Evolutionary conservation across 2,797 vertebrate species (phyloP), one percentile per base, ranked within the genome.

Genomic region (Sebastes glaucus): DNA sequence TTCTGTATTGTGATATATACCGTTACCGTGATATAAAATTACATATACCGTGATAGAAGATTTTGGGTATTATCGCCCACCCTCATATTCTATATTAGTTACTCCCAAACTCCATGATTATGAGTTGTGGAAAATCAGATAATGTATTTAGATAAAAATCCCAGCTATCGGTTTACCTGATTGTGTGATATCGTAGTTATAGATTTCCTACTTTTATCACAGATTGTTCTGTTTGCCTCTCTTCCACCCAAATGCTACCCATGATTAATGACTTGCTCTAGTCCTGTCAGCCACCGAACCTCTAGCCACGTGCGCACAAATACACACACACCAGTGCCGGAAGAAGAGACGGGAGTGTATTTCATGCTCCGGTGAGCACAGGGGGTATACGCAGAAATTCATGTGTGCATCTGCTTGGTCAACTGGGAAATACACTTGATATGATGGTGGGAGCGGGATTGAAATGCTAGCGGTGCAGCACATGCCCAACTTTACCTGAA

Each of bases 401-500:
- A 11, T 23, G 23, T 53, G 23, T 78, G 66, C 80, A 30, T 82
- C 74, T 74, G 74, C 75, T 77, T 67, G 69, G 68, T 60, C 77
- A 46, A 67, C 67, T 49, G 53, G 35, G 81, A 82, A 79, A 81
- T 55, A 61, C 63, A 60, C 70, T 49, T 7, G n/a, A 66, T 49
- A 66, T 13, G 63, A 33, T 7, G 68, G 20, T 2, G 11, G 30
- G 53, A 61, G 42, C 23, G 2, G 49, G 57, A 84, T 38, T 22
- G 9, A 68, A 64, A 63, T 20, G 16, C 35, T 67, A 4, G 5
- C 27, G 33, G 20, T 30, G 64, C 33, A 20, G 74, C 52, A 56
- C 27, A 75, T 2, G 9, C 16, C 10, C 11, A 23, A 7, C 78
- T 71, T 90, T 94, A 99, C 98, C 95, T 99, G 98, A 23, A 99